Base-by-base conservation (phyloP, 2,113 vertebrate species). In the Callithrix jacchus region DNA sequence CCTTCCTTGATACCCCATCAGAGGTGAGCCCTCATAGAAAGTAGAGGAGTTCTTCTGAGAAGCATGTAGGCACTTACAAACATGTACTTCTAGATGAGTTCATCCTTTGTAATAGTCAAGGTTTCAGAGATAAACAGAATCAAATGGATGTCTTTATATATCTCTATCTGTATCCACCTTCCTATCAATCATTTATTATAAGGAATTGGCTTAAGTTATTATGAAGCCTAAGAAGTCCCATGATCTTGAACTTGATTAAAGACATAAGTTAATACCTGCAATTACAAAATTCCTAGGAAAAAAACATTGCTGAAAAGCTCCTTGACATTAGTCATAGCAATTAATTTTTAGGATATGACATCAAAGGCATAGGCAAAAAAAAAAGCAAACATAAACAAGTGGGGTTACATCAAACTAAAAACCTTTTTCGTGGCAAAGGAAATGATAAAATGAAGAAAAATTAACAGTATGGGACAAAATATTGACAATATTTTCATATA, bases 121-220 rank as follows among this genome's bases (percentile, higher is more conserved):
- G 3, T 45, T 87, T 25, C 71, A 7, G 23, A 49, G 42, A 88
- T 27, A 70, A 58, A 61, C 17, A 88, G 25, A 76, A 54, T 13
- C 1, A 89, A 58, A 35, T 11, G 4, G 11, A 25, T 74, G 45
- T 74, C 23, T 27, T 6, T 7, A 27, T 42, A 27, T 42, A 42
- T 27, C 23, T 74, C 40, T 42, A n/a, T 71, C 16, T 73, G 2
- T 20, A 42, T 20, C 8, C 35, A 27, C 35, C 12, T n/a, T n/a
- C n/a, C n/a, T 88, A 42, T 73, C 49, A 40, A 73, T 27, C 23
- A 74, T 74, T 74, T 42, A 71, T 93, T 82, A 25, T 88, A 88
- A 94, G 76, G 71, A 82, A 73, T 61, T 88, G 18, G 66, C 85
- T 88, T 76, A 88, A 73, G 85, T 88, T 66, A 82, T 88, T 82